Base-by-base conservation (phyloP, 2,797 vertebrate species). In the Pipistrellus pygmaeus region DNA sequence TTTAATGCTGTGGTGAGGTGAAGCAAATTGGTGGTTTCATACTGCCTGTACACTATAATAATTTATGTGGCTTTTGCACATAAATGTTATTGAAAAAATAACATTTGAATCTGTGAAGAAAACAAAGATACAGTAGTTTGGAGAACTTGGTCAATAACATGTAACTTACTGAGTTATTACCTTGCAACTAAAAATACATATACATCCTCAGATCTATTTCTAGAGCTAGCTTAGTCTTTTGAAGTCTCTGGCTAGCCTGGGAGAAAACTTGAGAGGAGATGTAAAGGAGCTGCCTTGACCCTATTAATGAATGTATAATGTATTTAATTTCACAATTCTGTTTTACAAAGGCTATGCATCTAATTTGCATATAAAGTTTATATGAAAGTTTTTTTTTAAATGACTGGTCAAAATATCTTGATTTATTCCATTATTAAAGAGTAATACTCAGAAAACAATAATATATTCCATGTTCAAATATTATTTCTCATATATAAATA, bases 1-100 rank as follows among this genome's bases (percentile, higher is more conserved):
- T 97, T 97, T 98, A 98, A 96, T 92, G 93, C 93, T 66, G 88
- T 86, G 64, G 94, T 94, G 93, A 97, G 8, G 55, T 83, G 27
- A 97, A 97, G 90, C 91, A 98, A 98, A 98, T 97, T 96, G 87
- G 87, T 85, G 96, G 75, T 95, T 98, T 97, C 27, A 55, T 96
- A 88, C 76, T 87, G 66, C 68, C 53, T 95, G 4, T 73, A 38
- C 55, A 38, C 14, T 92, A 73, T 25, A 53, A 35, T 71, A 95
- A 86, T 96, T 96, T 97, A 92, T 96, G 69, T 27, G 1, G 86
- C 64, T 93, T 94, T 85, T 95, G 55, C 14, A 95, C 88, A 95
- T 57, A n/a, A n/a, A n/a, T n/a, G n/a, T n/a, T n/a, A 96, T 90
- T 96, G 93, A 97, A 93, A 60, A 60, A 97, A 96, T 96, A 96